A percentile compares a stretch with the other conserved stretches of the same genome.
These are phyloP conservation scores for Tetranychus truncatus DNA, from an alignment of 2,888 invertebrate species.

Conservation along the genomic window DNA sequence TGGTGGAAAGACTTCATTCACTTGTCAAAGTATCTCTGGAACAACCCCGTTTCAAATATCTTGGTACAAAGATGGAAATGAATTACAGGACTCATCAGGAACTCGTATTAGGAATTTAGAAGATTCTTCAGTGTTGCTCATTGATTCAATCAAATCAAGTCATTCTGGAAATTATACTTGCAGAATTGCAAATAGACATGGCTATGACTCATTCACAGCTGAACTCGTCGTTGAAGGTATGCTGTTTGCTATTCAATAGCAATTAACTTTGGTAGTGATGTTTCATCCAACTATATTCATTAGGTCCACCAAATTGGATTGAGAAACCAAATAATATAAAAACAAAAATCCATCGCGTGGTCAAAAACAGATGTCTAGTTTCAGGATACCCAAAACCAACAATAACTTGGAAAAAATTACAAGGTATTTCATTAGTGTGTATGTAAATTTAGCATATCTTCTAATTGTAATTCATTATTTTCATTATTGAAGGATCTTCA, in stretches of 20 bases:
- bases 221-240: background rate
- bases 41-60: background rate
- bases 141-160: conserved; percentile 23
- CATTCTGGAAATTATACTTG: conserved; percentile 28
- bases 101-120: background rate
- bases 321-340: background rate
- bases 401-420: background rate
- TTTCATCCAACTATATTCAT: background rate
- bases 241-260: background rate
- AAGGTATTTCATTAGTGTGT: background rate
- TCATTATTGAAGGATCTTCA: background rate
- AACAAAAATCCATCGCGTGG: background rate
- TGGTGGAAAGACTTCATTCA: background rate
- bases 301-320: background rate
- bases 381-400: background rate
- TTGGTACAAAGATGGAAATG: background rate
- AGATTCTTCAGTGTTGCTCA: conserved; percentile 22
- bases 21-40: background rate
- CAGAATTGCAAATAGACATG: conserved; percentile 16
- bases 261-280: background rate
- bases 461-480: background rate
- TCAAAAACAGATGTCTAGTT: conserved; percentile 7
- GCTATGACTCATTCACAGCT: background rate
- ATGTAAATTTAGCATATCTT: background rate
- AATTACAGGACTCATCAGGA: background rate